These are phyloP conservation scores for Parus major DNA, from an alignment of 2,113 vertebrate genomes.

Conservation along the genomic window DNA sequence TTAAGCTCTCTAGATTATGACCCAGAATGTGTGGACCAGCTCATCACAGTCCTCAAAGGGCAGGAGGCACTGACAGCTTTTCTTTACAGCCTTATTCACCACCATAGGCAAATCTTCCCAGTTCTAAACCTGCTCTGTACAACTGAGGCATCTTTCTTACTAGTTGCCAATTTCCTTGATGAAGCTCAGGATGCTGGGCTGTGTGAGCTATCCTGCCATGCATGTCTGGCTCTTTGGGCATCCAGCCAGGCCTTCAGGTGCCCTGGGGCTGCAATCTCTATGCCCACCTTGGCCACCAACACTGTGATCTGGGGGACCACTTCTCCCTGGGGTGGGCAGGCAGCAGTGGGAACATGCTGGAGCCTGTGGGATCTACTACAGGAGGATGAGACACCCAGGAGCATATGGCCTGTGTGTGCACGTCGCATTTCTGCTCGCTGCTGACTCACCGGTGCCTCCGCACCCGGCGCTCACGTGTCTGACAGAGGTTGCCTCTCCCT, in stretches of 20 bases:
- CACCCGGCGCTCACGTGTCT: rapidly evolving
- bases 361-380: background rate
- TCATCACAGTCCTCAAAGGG: background rate
- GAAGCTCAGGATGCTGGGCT: background rate
- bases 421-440: rapidly evolving
- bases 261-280: background rate
- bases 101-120: background rate
- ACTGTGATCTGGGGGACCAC: background rate
- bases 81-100: background rate
- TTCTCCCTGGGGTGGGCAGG: rapidly evolving
- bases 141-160: background rate
- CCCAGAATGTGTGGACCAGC: background rate
- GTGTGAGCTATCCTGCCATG: rapidly evolving
- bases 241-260: rapidly evolving
- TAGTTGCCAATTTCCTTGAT: background rate
- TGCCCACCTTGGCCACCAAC: rapidly evolving
- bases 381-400: background rate
- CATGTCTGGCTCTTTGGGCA: rapidly evolving
- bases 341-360: background rate
- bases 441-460: background rate
- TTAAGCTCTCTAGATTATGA: background rate
- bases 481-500: rapidly evolving
- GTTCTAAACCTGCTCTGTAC: background rate
- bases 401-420: background rate
- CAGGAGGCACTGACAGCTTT: background rate